These are phyloP conservation scores for Scortum barcoo DNA, from an alignment of 2,113 vertebrate species.

Conservation along the genomic window DNA sequence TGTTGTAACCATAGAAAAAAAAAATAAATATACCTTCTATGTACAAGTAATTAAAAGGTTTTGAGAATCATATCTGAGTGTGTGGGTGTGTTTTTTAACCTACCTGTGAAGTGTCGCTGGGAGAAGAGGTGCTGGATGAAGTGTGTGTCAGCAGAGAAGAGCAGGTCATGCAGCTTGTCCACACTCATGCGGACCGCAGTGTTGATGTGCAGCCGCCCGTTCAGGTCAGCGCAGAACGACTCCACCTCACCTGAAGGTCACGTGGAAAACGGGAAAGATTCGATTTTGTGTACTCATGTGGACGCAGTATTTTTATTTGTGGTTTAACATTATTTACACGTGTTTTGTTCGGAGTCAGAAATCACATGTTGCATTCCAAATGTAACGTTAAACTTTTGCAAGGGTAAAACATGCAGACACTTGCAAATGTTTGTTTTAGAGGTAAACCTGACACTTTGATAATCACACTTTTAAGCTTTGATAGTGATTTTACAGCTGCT, in stretches of 20 bases:
- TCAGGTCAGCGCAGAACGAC: slow-evolving; percentile 86
- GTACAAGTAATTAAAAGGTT: background rate
- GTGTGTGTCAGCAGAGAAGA: slow-evolving; percentile 89
- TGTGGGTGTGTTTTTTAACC: background rate
- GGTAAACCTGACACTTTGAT: background rate
- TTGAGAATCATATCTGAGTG: background rate
- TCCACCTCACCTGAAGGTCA: slow-evolving; percentile 87
- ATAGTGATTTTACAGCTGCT: background rate
- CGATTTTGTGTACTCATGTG: too few species aligned
- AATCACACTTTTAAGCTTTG: background rate
- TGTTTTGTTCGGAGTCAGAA: background rate
- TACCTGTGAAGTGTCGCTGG: slow-evolving; percentile 91
- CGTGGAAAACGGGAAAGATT: background rate
- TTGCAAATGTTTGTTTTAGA: background rate
- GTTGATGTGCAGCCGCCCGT: slow-evolving; percentile 89
- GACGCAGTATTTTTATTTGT: background rate
- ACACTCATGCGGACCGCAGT: slow-evolving; percentile 86
- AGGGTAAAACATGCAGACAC: background rate
- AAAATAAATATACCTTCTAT: background rate
- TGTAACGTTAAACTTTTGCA: background rate
- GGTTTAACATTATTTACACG: background rate
- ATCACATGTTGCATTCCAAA: background rate
- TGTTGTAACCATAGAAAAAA: background rate
- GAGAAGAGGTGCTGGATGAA: slow-evolving; percentile 90
- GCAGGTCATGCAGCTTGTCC: slow-evolving; percentile 90